A percentile compares a stretch with the other conserved stretches of the same genome.
phyloP scores from a whole-genome alignment of 2,797 vertebrate genomes.

The Gila robusta region DNA sequence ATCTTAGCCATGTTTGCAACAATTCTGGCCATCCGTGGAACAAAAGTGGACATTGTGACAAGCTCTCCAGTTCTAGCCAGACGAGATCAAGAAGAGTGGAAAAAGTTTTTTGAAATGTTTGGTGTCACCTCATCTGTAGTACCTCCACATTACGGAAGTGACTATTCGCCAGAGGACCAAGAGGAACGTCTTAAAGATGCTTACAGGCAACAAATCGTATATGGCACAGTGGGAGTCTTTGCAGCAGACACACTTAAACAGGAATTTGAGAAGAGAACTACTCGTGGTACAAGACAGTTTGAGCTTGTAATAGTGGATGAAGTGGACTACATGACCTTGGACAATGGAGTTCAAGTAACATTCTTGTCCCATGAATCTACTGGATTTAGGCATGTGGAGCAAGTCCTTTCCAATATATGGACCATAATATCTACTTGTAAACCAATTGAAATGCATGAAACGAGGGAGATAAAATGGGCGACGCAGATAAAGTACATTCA shows the following conservation, averaged over 20 bases:
- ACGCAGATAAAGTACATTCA: slow-evolving; percentile 62
- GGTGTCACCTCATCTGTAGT: slow-evolving; percentile 59
- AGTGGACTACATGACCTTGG: slow-evolving; percentile 69
- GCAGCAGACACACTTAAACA: slow-evolving; percentile 64
- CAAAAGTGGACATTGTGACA: slow-evolving; percentile 66
- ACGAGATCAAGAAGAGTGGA: slow-evolving; percentile 63
- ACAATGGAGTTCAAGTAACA: slow-evolving; percentile 68
- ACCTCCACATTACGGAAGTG: slow-evolving; percentile 50
- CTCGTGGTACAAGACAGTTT: slow-evolving; percentile 56
- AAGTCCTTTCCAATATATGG: slow-evolving; percentile 66
- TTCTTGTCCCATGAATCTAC: slow-evolving; percentile 68
- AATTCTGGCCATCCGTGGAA: slow-evolving; percentile 61
- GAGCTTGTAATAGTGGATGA: slow-evolving; percentile 68
- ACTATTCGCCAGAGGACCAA: slow-evolving; percentile 24
- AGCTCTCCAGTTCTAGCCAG: slow-evolving; percentile 63
- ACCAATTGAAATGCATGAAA: slow-evolving; percentile 63
- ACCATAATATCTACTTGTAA: slow-evolving; percentile 59
- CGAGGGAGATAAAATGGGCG: slow-evolving; percentile 58
- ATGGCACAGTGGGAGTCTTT: slow-evolving; percentile 61
- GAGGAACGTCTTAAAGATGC: slow-evolving; percentile 45
- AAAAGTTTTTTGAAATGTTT: slow-evolving; percentile 60
- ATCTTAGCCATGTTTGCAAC: slow-evolving; percentile 62
- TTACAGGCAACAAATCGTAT: slow-evolving; percentile 61
- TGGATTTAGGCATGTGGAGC: slow-evolving; percentile 64
- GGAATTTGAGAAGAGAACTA: slow-evolving; percentile 64